phyloP scores from a whole-genome alignment of 2,797 vertebrate genomes.

The Pitangus sulphuratus region DNA sequence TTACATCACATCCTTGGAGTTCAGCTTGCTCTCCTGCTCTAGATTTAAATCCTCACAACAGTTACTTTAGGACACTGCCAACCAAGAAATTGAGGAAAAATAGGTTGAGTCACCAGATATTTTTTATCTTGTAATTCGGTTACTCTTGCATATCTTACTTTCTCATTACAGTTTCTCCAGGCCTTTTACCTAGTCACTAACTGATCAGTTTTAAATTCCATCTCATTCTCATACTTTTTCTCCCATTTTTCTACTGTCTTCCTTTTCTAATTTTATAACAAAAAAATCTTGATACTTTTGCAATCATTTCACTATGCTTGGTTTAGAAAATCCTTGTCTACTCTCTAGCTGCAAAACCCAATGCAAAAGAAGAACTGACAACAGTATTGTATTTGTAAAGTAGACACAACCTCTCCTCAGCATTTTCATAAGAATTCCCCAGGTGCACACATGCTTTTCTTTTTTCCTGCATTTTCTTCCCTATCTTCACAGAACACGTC shows the following conservation, averaged over 20 bases:
- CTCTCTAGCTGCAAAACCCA: not conserved
- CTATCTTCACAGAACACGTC: not conserved
- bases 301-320: not conserved
- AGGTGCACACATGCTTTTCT: rapidly evolving
- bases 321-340: not conserved
- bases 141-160: not conserved
- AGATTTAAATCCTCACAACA: not conserved
- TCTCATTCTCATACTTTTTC: not conserved
- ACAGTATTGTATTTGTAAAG: not conserved
- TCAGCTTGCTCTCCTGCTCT: not conserved
- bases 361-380: not conserved
- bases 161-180: not conserved
- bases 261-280: not conserved
- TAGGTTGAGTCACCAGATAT: not conserved
- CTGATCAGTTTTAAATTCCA: not conserved
- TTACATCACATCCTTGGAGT: not conserved
- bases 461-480: not conserved
- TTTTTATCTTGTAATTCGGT: not conserved
- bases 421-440: rapidly evolving
- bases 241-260: not conserved
- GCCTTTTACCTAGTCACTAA: not conserved
- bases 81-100: not conserved
- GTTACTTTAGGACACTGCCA: not conserved
- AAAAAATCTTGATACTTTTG: not conserved
- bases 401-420: not conserved